Evolutionary conservation across 2,113 vertebrate species (phyloP), one percentile per base, ranked within the genome.

Genomic region (Rhadina sibilatrix): DNA sequence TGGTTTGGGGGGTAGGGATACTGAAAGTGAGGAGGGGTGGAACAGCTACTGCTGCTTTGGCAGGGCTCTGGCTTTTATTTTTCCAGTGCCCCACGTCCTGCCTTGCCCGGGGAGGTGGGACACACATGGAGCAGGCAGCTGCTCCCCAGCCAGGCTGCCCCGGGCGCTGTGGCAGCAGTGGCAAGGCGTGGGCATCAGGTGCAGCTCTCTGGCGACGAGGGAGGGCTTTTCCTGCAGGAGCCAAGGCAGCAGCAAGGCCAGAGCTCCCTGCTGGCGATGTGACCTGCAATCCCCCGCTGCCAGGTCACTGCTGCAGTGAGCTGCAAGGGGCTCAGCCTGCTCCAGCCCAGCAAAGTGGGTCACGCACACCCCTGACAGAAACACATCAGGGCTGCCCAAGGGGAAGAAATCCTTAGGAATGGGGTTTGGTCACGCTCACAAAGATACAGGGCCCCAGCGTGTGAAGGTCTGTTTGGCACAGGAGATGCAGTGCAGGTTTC

Each of bases 161-260:
- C 0, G 0, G 83, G 93, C 40, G 40, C 40, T 40, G 40, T 40
- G 40, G 40, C 86, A 74, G 1, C 72, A 38, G 75, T 8, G 68
- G 75, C 86, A 70, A 40, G 80, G 63, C 0, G 9, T 28, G 89
- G 83, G 93, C 94, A 94, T 63, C 93, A 95, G 89, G 53, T 96
- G 95, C 78, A 69, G 70, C 4, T 91, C 7, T 85, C 77, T 87
- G 91, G 89, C 87, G 76, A 80, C 0, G 16, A 9, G 28, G 35
- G n/a, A 87, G 46, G 84, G 65, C 23, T 95, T 91, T 74, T 86
- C 93, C 92, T 75, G 9, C 40, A 54, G 95, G 94, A 83, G 74
- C 23, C 8, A 18, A 22, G 0, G 1, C 27, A 23, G 78, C 54
- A 95, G 50, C 1, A 3, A 57, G 84, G 72, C 81, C 87, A 87